Base-by-base conservation (phyloP, 1,140 invertebrate species). In the Agrypnia vestita region DNA sequence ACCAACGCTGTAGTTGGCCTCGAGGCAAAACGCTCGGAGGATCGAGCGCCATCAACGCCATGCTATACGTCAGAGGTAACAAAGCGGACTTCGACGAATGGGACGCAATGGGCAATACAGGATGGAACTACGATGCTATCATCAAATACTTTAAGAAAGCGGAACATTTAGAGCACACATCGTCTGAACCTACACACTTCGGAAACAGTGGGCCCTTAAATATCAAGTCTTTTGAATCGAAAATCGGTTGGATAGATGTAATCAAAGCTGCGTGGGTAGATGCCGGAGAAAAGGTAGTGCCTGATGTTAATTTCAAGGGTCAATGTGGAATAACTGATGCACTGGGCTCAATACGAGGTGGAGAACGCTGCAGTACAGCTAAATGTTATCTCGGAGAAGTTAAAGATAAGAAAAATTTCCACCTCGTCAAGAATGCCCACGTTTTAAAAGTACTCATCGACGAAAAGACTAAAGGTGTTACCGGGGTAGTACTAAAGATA, bases 121-220 rank as follows among this genome's bases (percentile, higher is more conserved):
- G n/a, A n/a, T 91, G 94, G 94, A 90, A 91, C 7, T 96, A 93
- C 82, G 86, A 92, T 9, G 89, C 92, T 6, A 90, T 95, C 85
- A 87, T 91, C 43, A 91, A 92, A 78, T 93, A 93, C 84, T 93
- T 93, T 80, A 85, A 90, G 80, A 86, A 87, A 62, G 85, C 86
- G 74, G 88, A 90, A 84, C 76, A 86, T 15, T 82, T 86, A 21
- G 84, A 85, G 59, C 86, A 84, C 7, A 11, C 56, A 0, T 86
- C 75, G 43, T 87, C 84, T 61, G 83, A 77, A 59, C 88, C 78
- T 71, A 81, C 86, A 76, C 81, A 87, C 56, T 86, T 89, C 67
- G 88, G 89, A 4, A 84, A 82, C 8, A 82, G 86, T 8, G 89
- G 89, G 25, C 84, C 86, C 73, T 86, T 87, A 69, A 80, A 87